Percentiles rank a stretch among this genome's conserved stretches.
Conservation (phyloP, 2,113 vertebrate species). For the Gallinago undulata region DNA sequence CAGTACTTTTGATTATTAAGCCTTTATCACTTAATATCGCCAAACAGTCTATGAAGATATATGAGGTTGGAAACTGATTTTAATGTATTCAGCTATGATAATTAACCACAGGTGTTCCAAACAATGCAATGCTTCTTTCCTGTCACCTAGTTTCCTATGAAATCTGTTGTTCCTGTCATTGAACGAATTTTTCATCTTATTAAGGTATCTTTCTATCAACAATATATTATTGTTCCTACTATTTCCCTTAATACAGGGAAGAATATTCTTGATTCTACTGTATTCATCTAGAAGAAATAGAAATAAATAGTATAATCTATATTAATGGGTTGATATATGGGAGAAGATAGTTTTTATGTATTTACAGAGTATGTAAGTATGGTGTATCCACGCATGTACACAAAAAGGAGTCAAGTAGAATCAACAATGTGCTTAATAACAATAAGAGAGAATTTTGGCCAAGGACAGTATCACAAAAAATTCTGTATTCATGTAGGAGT, state of each 20-base stretch:
- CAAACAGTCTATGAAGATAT: slow-evolving; percentile 81
- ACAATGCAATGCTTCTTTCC: slow-evolving; percentile 63
- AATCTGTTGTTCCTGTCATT: slow-evolving; percentile 71
- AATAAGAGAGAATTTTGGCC: background rate
- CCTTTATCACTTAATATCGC: slow-evolving; percentile 79
- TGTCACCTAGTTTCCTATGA: slow-evolving; percentile 62
- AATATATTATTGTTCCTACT: slow-evolving; percentile 5
- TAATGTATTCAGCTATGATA: slow-evolving; percentile 77
- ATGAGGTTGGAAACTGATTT: slow-evolving; percentile 75
- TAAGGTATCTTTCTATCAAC: slow-evolving; percentile 8
- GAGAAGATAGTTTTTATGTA: background rate
- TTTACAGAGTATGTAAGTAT: background rate
- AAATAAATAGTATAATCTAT: background rate
- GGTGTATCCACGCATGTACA: fast-evolving
- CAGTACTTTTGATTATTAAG: slow-evolving; percentile 86
- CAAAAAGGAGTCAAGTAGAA: background rate
- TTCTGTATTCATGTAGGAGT: background rate
- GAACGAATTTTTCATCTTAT: slow-evolving; percentile 26
- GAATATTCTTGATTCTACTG: background rate
- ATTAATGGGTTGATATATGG: background rate
- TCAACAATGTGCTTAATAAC: background rate
- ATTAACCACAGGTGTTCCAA: slow-evolving; percentile 81
- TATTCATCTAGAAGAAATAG: background rate
- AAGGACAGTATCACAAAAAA: background rate
- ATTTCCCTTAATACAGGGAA: background rate